Evolutionary conservation across 2,113 vertebrate genomes (phyloP).

Genomic region (Petrocephalus zakoni): DNA sequence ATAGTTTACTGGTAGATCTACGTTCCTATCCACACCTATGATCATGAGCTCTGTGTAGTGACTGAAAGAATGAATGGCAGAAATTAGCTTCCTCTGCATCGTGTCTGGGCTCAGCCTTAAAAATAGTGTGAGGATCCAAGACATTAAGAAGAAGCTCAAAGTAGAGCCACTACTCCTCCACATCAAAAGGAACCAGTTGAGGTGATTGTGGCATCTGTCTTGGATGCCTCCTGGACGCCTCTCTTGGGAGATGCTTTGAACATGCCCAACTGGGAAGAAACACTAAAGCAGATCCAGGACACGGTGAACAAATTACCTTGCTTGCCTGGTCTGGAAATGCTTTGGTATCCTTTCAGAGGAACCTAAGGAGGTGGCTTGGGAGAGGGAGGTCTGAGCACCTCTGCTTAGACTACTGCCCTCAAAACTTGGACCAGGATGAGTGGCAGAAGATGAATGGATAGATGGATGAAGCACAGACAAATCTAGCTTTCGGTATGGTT

Average conservation of each 20-base stretch:
- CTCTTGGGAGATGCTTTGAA: background rate
- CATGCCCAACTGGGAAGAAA: background rate
- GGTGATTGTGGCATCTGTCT: background rate
- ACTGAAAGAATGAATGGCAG: background rate
- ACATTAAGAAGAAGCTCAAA: background rate
- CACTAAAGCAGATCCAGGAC: background rate
- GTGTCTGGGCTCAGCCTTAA: background rate
- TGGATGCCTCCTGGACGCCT: background rate
- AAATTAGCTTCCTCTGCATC: background rate
- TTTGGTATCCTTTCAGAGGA: background rate
- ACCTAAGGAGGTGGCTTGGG: background rate
- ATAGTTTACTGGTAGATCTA: background rate
- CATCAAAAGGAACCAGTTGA: background rate
- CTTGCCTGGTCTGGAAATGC: background rate
- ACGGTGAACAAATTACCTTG: background rate
- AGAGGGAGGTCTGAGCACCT: background rate
- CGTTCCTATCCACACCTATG: background rate
- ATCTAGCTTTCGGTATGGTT: background rate
- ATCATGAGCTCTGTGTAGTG: background rate
- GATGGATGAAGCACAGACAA: background rate
- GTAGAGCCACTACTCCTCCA: background rate
- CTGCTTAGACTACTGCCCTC: background rate
- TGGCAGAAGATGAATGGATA: background rate
- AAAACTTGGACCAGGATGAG: background rate
- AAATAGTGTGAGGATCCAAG: background rate